Evolutionary conservation across 2,888 invertebrate genomes (phyloP).

Genomic region (Arctia plantaginis): DNA sequence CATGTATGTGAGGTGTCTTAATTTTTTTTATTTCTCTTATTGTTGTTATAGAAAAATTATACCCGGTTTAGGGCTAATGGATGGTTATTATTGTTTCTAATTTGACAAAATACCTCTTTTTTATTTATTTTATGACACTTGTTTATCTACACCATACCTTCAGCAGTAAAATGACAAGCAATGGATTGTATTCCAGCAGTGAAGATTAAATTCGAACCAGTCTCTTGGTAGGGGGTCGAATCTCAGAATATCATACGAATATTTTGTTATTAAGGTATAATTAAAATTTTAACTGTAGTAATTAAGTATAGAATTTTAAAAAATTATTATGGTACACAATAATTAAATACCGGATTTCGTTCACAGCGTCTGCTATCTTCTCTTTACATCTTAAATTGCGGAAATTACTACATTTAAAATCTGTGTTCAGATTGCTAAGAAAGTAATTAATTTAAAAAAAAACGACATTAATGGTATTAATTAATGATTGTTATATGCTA

Average conservation of each 20-base stretch:
- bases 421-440: slow-evolving; percentile 26
- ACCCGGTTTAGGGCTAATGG: too few species aligned
- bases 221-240: too few species aligned
- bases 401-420: slow-evolving; percentile 14
- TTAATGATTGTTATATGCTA: not conserved
- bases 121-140: too few species aligned
- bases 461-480: not conserved
- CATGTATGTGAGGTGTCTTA: too few species aligned
- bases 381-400: slow-evolving; percentile 14
- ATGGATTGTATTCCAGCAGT: not conserved
- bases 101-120: too few species aligned
- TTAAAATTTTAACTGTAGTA: not conserved
- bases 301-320: not conserved
- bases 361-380: slow-evolving; percentile 6
- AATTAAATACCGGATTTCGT: slow-evolving; percentile 12
- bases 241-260: too few species aligned
- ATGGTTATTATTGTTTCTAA: too few species aligned
- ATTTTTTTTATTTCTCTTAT: too few species aligned
- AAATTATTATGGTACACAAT: slow-evolving; percentile 10
- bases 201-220: not conserved
- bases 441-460: slow-evolving; percentile 22
- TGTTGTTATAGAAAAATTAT: too few species aligned
- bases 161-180: not conserved
- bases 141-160: not conserved
- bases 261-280: not conserved